phyloP scores from a whole-genome alignment of 2,888 invertebrate genomes.

The Amphimallon solstitiale region DNA sequence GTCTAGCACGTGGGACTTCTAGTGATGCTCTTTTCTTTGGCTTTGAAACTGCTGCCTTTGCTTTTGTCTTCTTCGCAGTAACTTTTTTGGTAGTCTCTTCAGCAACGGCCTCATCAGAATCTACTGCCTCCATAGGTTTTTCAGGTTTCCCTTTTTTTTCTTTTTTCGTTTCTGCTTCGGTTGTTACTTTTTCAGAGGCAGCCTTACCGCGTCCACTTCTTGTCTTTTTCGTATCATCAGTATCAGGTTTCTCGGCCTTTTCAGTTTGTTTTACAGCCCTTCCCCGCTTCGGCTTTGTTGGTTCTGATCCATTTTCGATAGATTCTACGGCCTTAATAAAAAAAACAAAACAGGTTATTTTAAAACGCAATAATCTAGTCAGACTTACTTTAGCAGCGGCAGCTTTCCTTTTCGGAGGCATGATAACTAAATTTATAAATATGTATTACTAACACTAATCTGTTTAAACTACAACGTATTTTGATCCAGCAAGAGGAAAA shows the following conservation, averaged over 20 bases:
- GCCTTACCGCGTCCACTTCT: constrained; percentile 14
- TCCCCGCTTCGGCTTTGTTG: constrained; percentile 27
- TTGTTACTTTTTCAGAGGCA: constrained; percentile 48
- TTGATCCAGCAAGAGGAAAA: neutral
- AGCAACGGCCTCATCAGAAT: neutral
- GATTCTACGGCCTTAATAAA: constrained; percentile 17
- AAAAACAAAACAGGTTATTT: neutral
- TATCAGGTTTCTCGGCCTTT: constrained; percentile 52
- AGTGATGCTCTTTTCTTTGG: constrained; percentile 28
- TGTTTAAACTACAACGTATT: neutral
- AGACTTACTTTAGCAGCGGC: constrained; percentile 38
- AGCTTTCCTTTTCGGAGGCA: constrained; percentile 45
- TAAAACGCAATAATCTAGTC: neutral
- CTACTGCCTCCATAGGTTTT: constrained; percentile 49
- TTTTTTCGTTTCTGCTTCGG: constrained; percentile 49
- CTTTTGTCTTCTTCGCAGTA: neutral
- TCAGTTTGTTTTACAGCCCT: constrained; percentile 21
- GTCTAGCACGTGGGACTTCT: neutral
- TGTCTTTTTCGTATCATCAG: constrained; percentile 56
- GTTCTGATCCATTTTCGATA: constrained; percentile 19
- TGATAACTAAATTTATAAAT: constrained; percentile 24
- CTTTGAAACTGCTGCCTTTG: constrained; percentile 21
- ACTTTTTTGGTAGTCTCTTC: neutral
- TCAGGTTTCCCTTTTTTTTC: constrained; percentile 37
- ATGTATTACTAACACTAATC: constrained; percentile 1